phyloP scores from a whole-genome alignment of 2,113 vertebrate species.

The Hipposideros armiger region DNA sequence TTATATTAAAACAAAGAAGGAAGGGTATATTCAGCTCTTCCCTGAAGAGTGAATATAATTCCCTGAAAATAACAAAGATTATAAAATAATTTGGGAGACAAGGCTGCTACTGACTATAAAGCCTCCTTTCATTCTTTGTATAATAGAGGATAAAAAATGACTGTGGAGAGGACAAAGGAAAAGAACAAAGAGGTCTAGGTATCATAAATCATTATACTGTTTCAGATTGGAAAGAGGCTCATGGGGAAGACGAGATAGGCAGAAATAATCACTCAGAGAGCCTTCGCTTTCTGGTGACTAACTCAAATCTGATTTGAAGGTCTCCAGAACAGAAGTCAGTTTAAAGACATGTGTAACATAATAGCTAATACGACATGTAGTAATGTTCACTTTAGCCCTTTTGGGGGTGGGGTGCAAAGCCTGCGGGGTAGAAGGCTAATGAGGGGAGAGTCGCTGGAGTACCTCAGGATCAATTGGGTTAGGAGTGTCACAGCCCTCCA shows the following conservation, averaged over 20 bases:
- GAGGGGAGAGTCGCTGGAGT: neutral
- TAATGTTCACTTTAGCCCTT: slow-evolving; percentile 7
- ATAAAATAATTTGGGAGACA: slow-evolving; percentile 69
- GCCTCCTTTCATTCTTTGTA: slow-evolving; percentile 38
- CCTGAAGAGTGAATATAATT: slow-evolving; percentile 57
- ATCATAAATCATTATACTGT: slow-evolving; percentile 1
- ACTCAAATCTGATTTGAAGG: slow-evolving; percentile 1
- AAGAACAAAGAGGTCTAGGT: neutral
- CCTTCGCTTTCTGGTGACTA: neutral
- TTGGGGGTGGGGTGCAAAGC: neutral
- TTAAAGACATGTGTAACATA: neutral
- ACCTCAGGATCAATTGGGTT: neutral
- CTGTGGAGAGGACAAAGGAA: neutral
- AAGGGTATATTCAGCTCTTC: neutral
- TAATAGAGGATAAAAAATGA: slow-evolving; percentile 60
- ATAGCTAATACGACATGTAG: neutral
- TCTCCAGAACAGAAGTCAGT: neutral
- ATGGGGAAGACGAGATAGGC: neutral
- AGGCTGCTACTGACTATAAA: neutral
- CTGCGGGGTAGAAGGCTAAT: slow-evolving; percentile 43
- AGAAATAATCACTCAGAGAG: neutral
- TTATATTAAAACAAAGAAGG: slow-evolving; percentile 46
- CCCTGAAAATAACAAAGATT: slow-evolving; percentile 61
- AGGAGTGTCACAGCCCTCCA: neutral
- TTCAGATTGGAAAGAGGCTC: slow-evolving; percentile 55